Evolutionary conservation across 2,888 invertebrate species (phyloP), one percentile per base, ranked within the genome.

Genomic region (Rapana venosa): DNA sequence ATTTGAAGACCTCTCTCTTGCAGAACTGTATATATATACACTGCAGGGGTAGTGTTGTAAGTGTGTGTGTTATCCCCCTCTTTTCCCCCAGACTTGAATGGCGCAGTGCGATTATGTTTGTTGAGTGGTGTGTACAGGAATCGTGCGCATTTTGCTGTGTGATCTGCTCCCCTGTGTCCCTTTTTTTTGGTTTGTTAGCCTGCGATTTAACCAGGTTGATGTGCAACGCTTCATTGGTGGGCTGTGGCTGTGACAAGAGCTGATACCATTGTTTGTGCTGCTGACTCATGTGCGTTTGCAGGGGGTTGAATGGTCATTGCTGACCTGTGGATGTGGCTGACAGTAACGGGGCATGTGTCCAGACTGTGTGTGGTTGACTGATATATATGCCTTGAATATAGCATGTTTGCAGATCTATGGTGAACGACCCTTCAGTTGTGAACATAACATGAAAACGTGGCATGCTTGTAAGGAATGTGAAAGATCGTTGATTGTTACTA

Each of bases 351-450:
- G 47, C 47, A 47, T 47, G 47, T 47, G 47, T 47, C 47, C 47
- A 47, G 47, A 47, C 47, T 47, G 2, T 47, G n/a, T 30, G 77
- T 79, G 13, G 77, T 77, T 79, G 35, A 79, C 77, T n/a, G 35
- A 61, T 61, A 20, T 13, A 11, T 74, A 4, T 74, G 11, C 8
- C 74, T 74, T 11, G 26, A 22, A 36, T 22, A 83, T 26, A 22
- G 81, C 47, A 36, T 83, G 81, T 47, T 83, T 83, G 47, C 81
- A 83, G 81, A 83, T 81, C 17, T 22, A 22, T n/a, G 17, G n/a
- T 47, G 32, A 32, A 77, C 47, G 8, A 36, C 30, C 36, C 32
- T 81, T 81, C 13, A 36, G 35, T 4, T 2, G 35, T 35, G 17
- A 35, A 15, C 79, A 79, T 66, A 26, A 26, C 66, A 66, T 66